phyloP scores from a whole-genome alignment of 2,797 vertebrate genomes.

The Netta rufina region DNA sequence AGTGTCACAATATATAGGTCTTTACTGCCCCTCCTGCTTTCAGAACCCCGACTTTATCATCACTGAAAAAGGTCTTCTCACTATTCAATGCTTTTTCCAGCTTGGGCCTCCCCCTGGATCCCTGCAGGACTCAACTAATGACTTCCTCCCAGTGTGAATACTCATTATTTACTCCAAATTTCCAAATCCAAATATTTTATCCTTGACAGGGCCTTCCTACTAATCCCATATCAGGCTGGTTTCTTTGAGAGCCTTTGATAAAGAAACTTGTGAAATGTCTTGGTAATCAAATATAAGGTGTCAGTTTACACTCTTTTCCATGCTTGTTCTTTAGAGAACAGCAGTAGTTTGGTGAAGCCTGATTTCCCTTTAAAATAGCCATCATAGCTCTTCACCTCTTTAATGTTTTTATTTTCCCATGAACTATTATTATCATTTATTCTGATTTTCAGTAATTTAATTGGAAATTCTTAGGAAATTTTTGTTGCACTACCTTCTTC shows the following conservation, averaged over 20 bases:
- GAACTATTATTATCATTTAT: background rate
- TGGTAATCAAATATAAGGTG: background rate
- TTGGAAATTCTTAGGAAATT: background rate
- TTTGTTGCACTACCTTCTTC: background rate
- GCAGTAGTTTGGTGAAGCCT: background rate
- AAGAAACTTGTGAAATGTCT: background rate
- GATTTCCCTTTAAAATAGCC: background rate
- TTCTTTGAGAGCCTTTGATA: background rate
- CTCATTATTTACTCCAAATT: background rate
- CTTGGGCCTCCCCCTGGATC: background rate
- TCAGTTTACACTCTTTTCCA: background rate
- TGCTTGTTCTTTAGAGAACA: background rate
- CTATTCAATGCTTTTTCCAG: background rate
- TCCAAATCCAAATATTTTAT: background rate
- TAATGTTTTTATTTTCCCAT: background rate
- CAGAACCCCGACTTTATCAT: background rate
- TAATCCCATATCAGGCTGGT: background rate
- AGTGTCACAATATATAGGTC: background rate
- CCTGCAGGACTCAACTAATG: background rate
- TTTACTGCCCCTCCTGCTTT: background rate
- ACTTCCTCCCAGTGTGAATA: background rate
- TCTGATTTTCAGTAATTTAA: background rate
- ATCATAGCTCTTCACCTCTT: background rate
- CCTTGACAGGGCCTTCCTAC: background rate
- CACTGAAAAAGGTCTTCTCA: background rate